A percentile compares a stretch with the other conserved stretches of the same genome.
These are phyloP conservation scores for Ctenodactylus gundi DNA, from an alignment of 2,113 vertebrate genomes.

Conservation along the genomic window DNA sequence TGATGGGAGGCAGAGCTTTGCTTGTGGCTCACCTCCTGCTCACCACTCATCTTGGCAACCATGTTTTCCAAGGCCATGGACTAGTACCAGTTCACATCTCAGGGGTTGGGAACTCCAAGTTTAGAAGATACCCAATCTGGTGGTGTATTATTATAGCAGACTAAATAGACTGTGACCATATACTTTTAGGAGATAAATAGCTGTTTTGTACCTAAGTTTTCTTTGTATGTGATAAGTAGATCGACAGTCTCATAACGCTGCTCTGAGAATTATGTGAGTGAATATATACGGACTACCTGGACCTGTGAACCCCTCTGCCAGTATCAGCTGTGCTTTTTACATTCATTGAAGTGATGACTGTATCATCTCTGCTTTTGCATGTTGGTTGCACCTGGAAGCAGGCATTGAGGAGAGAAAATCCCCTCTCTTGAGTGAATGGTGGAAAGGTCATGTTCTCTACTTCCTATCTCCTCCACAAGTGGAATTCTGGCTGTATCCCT, in stretches of 20 bases:
- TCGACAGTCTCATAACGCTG: neutral
- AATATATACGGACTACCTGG: neutral
- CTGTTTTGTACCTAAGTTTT: neutral
- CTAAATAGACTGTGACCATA: neutral
- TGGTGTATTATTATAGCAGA: neutral
- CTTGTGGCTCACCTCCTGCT: too few species aligned
- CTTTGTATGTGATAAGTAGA: neutral
- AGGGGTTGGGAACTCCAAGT: too few species aligned
- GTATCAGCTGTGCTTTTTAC: neutral
- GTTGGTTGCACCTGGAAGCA: neutral
- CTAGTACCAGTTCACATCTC: too few species aligned
- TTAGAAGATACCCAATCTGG: neutral
- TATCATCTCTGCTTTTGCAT: neutral
- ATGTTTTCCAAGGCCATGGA: too few species aligned
- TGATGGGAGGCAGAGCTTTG: too few species aligned
- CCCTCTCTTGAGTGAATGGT: neutral
- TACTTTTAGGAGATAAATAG: neutral
- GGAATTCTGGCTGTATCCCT: neutral
- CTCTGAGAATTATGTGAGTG: neutral
- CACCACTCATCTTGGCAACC: too few species aligned
- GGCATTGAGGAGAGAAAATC: neutral
- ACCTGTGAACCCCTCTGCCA: neutral
- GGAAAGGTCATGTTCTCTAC: accelerated
- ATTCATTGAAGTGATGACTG: neutral
- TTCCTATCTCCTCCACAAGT: neutral